phyloP scores from a whole-genome alignment of 2,113 vertebrate genomes.

The Perognathus longimembris region DNA sequence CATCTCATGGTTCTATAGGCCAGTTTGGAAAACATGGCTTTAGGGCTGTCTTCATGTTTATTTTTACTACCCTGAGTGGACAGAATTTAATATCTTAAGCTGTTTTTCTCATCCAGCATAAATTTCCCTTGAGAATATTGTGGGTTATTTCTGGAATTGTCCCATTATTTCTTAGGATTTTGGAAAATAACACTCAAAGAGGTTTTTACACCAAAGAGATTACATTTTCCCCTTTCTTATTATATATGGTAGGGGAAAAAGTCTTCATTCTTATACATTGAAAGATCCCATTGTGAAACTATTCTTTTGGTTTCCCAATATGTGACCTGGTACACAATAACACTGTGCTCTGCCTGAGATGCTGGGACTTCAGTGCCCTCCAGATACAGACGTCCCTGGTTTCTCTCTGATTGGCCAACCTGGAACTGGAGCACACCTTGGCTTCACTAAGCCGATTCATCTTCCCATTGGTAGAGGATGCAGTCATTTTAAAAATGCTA shows the following conservation, averaged over 20 bases:
- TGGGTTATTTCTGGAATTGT: constrained; percentile 66
- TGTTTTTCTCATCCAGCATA: constrained; percentile 43
- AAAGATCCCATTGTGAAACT: neutral
- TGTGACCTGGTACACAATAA: neutral
- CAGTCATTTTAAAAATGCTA: neutral
- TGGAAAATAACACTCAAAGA: constrained; percentile 15
- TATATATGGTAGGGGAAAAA: neutral
- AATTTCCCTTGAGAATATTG: constrained; percentile 62
- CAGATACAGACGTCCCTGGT: neutral
- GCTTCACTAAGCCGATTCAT: neutral
- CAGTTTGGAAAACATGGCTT: constrained; percentile 46
- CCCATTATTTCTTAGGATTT: constrained; percentile 16
- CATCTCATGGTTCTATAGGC: neutral
- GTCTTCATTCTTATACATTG: neutral
- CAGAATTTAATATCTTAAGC: constrained; percentile 62
- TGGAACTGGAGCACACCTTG: neutral
- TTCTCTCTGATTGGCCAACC: neutral
- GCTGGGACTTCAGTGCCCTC: neutral
- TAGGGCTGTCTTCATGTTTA: constrained; percentile 34
- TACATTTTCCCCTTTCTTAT: neutral
- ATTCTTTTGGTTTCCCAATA: neutral
- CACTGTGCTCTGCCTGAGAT: neutral
- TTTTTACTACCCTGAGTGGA: constrained; percentile 25
- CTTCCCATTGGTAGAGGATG: neutral
- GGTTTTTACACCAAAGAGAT: constrained; percentile 26